phyloP scores from a whole-genome alignment of 1,140 invertebrate genomes.

The Bombus pyrosoma region DNA sequence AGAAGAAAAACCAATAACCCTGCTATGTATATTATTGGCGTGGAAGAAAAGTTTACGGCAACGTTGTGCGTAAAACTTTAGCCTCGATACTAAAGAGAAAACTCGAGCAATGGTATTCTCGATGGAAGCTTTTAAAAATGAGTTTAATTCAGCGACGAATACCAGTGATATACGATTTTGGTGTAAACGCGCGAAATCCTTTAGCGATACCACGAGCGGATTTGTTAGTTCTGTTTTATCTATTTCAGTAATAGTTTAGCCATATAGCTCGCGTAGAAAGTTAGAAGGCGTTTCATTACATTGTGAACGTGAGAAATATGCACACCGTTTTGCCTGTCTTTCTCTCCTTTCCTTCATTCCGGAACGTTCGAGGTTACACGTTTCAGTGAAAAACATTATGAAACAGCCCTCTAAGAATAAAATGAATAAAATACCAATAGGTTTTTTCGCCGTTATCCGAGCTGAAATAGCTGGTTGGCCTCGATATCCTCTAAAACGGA shows the following conservation, averaged over 20 bases:
- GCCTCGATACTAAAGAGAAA: neutral
- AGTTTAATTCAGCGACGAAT: neutral
- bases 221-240: slow-evolving; percentile 37
- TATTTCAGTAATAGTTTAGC: slow-evolving; percentile 15
- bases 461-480: neutral
- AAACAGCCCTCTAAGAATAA: slow-evolving; percentile 7
- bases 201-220: slow-evolving; percentile 14
- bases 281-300: slow-evolving; percentile 6
- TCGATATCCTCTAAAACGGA: neutral
- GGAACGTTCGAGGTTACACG: slow-evolving; percentile 3
- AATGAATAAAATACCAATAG: neutral
- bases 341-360: neutral
- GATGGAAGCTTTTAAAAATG: neutral
- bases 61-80: neutral
- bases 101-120: neutral
- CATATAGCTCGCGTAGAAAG: slow-evolving; percentile 33
- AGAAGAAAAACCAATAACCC: neutral
- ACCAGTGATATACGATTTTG: neutral
- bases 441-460: neutral
- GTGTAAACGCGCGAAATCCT: neutral
- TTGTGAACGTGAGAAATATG: slow-evolving; percentile 44
- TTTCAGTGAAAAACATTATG: neutral
- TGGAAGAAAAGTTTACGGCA: neutral
- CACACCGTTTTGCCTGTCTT: slow-evolving; percentile 2
- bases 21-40: neutral